Conservation (phyloP, 2,797 vertebrate genomes). For the Saxicola maurus region DNA sequence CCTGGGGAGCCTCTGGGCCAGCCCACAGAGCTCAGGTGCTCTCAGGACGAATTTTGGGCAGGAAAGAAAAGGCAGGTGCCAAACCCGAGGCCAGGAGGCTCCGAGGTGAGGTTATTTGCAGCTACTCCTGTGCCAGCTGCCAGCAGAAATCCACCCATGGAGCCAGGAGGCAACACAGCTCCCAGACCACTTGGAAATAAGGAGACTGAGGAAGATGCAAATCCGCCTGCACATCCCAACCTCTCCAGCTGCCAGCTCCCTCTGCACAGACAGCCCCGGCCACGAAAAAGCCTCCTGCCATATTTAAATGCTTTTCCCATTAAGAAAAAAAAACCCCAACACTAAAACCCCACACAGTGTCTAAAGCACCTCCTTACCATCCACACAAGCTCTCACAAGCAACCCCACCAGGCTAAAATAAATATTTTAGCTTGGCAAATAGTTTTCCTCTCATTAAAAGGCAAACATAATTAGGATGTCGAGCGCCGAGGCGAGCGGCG, state of each 20-base stretch:
- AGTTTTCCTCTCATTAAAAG: not conserved
- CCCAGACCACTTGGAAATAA: not conserved
- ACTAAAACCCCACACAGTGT: not conserved
- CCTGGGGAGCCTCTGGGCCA: accelerated
- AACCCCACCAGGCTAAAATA: constrained; percentile 12
- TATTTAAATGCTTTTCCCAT: not conserved
- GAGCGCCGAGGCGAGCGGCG: not conserved
- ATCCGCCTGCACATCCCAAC: not conserved
- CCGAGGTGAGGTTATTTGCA: not conserved
- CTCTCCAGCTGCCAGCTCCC: not conserved
- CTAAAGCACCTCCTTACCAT: constrained; percentile 2
- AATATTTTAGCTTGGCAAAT: constrained; percentile 25
- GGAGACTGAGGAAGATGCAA: not conserved
- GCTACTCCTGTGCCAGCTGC: not conserved
- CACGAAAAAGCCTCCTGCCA: not conserved
- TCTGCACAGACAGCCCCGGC: not conserved
- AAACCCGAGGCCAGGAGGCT: not conserved
- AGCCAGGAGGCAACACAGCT: not conserved
- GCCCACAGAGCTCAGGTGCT: not conserved
- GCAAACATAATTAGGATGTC: constrained; percentile 4
- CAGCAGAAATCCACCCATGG: not conserved
- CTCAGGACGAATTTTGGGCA: not conserved
- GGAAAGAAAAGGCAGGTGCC: not conserved
- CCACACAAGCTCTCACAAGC: not conserved
- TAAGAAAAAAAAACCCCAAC: not conserved